Base-by-base conservation (phyloP, 2,113 vertebrate species). In the Phrynosoma blainvillii region DNA sequence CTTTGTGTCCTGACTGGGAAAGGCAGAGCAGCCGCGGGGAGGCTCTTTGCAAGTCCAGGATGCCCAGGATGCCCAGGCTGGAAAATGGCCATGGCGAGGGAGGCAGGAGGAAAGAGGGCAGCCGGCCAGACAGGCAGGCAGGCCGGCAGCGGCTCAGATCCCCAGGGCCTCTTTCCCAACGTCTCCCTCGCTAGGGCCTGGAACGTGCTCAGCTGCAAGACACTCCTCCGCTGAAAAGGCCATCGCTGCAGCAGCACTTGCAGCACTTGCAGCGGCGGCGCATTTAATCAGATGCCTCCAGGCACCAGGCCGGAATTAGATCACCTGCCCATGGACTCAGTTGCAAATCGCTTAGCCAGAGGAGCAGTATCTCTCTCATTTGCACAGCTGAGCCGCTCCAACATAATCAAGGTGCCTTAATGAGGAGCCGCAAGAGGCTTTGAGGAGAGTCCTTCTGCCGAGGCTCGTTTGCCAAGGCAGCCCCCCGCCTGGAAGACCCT, bases 301-400 rank as follows among this genome's bases (percentile, higher is more conserved):
- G 74, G 81, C 73, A 62, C 36, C 7, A 2, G 40, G 27, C 73
- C 0, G 14, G n/a, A 27, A 77, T 70, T 52, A 21, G 47, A 70
- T 40, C 62, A 16, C 62, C 75, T 71, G 75, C 87, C 80, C 25
- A 27, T 23, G 0, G 42, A 32, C 75, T 59, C 30, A 21, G 4
- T 1, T 23, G 12, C n/a, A 13, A 76, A 5, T 82, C n/a, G 86
- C 62, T 89, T 76, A 75, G 74, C 87, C 5, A 16, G 59, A 18
- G 80, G 75, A 56, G 74, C 79, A 47, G 6, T 54, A 36, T 27
- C 40, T 14, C 54, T 76, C 14, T 89, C 84, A 77, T 79, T 90
- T 81, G 87, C 91, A 42, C 71, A 88, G 81, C 10, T 86, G 54
- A 20, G 75, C 2, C 12, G 36, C 81, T 56, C 80, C 87, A 86